phyloP scores from a whole-genome alignment of 2,888 invertebrate genomes.

The Nowickia ferox region DNA sequence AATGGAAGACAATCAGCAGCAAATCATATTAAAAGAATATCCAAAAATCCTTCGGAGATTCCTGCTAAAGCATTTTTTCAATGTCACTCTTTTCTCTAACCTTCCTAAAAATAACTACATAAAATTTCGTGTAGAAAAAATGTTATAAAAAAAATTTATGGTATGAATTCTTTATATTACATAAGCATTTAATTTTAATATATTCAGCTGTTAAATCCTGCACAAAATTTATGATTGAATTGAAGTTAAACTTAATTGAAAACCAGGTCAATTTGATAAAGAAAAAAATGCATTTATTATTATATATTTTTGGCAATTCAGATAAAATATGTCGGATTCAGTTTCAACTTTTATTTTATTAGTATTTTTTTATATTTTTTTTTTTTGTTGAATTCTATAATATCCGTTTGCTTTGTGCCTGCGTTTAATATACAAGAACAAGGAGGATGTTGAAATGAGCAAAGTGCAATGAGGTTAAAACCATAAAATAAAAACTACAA shows the following conservation, averaged over 20 bases:
- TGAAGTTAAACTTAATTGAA: constrained; percentile 51
- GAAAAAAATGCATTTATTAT: constrained; percentile 20
- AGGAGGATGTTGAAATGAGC: constrained; percentile 51
- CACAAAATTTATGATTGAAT: constrained; percentile 52
- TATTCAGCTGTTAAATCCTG: constrained; percentile 18
- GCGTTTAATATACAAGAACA: constrained; percentile 68
- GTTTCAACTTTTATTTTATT: constrained; percentile 5
- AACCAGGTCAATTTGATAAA: constrained; percentile 57
- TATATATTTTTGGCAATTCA: constrained; percentile 42
- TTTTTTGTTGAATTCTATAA: constrained; percentile 48
- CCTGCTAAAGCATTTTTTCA: too few relatives aligned
- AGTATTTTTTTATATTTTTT: constrained; percentile 19
- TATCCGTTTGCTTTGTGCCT: constrained; percentile 53
- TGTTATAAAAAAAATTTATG: too few relatives aligned
- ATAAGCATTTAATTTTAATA: background rate
- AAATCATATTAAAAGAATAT: too few relatives aligned
- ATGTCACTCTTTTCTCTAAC: too few relatives aligned
- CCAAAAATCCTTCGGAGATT: too few relatives aligned
- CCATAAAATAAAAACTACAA: constrained; percentile 72
- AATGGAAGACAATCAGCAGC: too few relatives aligned
- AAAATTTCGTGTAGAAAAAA: too few relatives aligned
- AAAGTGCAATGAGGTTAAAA: constrained; percentile 76
- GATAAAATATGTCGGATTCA: constrained; percentile 48
- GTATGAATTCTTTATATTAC: background rate
- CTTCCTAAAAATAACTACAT: too few relatives aligned